These are phyloP conservation scores for Pangasius sanitwongsei DNA, from an alignment of 2,797 vertebrate genomes.

Conservation along the genomic window DNA sequence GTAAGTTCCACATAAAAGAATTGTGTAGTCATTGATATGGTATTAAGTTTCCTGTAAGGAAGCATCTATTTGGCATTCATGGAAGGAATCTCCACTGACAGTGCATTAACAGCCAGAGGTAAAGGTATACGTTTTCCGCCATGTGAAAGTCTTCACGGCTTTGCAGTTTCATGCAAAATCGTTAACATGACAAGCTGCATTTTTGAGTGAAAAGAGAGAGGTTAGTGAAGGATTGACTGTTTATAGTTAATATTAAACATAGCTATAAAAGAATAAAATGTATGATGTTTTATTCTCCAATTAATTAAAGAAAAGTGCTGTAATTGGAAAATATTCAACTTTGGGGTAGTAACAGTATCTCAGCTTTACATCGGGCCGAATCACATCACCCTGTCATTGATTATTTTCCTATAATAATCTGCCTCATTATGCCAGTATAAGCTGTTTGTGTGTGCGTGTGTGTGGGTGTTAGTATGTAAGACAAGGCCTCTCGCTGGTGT, in stretches of 20 bases:
- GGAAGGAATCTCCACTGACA: neutral
- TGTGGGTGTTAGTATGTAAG: constrained; percentile 15
- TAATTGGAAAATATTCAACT: neutral
- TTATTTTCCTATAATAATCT: neutral
- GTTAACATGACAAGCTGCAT: neutral
- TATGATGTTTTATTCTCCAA: too few species aligned
- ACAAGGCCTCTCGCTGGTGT: constrained; percentile 47
- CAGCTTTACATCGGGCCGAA: neutral
- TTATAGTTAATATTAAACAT: neutral
- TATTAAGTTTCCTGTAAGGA: neutral
- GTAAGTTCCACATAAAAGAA: neutral
- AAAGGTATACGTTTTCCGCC: neutral
- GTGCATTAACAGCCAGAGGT: neutral
- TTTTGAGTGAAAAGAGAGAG: neutral
- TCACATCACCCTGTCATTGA: neutral
- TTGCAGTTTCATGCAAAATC: neutral
- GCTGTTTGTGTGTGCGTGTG: neutral
- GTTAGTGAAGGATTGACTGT: neutral
- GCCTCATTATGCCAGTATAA: neutral
- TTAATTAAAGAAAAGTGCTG: neutral
- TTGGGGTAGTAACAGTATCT: neutral
- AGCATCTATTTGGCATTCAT: neutral
- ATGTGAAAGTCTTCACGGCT: neutral
- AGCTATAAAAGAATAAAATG: neutral
- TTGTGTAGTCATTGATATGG: neutral